These are phyloP conservation scores for Berghia stephanieae DNA, from an alignment of 1,140 invertebrate genomes.

Conservation along the genomic window DNA sequence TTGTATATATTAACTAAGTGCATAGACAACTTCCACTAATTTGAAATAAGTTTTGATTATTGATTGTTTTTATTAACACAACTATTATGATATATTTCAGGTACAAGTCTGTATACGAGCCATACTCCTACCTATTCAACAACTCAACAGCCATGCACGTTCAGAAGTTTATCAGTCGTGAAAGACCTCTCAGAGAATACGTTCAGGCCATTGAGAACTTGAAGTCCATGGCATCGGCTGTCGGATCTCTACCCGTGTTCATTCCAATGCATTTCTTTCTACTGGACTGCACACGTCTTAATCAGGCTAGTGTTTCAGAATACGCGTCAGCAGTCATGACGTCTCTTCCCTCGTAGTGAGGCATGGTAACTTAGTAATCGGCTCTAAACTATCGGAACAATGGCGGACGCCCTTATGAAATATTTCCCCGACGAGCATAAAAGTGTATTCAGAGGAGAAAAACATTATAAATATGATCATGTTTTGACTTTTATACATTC, in stretches of 20 bases:
- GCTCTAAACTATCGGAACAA: too few relatives aligned
- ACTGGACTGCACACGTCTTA: conserved; percentile 68
- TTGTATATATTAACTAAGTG: not conserved
- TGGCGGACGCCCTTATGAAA: too few relatives aligned
- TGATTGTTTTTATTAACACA: too few relatives aligned
- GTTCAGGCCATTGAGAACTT: conserved; percentile 75
- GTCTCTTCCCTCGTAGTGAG: too few relatives aligned
- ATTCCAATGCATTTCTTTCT: conserved; percentile 77
- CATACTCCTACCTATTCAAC: conserved; percentile 77
- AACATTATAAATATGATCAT: too few relatives aligned
- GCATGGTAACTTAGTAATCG: too few relatives aligned
- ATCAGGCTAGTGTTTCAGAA: conserved; percentile 56
- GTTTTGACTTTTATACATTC: too few relatives aligned
- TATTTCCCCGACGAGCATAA: too few relatives aligned
- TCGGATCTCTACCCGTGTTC: conserved; percentile 80
- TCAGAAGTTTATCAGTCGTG: conserved; percentile 73
- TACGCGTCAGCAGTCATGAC: too few relatives aligned
- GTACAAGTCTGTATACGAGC: conserved; percentile 72
- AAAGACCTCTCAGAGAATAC: conserved; percentile 58
- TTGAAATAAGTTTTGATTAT: too few relatives aligned
- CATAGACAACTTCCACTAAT: not conserved
- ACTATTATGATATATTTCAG: too few relatives aligned
- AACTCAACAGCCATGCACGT: conserved; percentile 74
- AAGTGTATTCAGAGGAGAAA: too few relatives aligned
- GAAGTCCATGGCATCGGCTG: conserved; percentile 77